These are phyloP conservation scores for Pachymerium ferrugineum DNA, from an alignment of 2,888 invertebrate species.

Conservation along the genomic window DNA sequence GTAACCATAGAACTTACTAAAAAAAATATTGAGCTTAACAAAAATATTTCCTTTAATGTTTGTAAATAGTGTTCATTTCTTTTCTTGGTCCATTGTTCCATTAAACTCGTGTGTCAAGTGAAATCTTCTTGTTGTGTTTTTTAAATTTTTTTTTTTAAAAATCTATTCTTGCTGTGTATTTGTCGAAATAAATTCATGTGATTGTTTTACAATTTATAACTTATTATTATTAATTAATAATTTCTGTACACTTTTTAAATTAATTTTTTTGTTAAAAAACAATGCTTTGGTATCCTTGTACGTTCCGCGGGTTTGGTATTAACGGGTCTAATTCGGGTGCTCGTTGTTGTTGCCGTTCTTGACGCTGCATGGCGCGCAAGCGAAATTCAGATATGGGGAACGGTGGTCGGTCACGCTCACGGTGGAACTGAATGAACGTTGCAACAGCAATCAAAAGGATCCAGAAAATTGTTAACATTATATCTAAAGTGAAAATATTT, in stretches of 20 bases:
- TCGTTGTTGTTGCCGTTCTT: background rate
- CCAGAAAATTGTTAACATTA: conserved; percentile 56
- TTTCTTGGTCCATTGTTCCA: background rate
- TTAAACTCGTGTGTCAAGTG: background rate
- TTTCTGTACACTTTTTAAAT: background rate
- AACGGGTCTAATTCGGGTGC: background rate
- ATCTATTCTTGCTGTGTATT: background rate
- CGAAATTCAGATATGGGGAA: conserved; percentile 56
- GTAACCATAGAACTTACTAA: conserved; percentile 9
- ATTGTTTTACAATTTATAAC: background rate
- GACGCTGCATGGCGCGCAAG: background rate
- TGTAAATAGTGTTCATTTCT: background rate
- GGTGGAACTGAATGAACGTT: conserved; percentile 54
- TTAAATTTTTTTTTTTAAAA: background rate
- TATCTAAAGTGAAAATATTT: conserved; percentile 54
- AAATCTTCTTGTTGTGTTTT: conserved; percentile 14
- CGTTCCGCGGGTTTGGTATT: background rate
- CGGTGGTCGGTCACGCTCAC: conserved; percentile 56
- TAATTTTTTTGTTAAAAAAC: background rate
- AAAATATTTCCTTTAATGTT: background rate
- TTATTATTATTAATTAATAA: background rate
- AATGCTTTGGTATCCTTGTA: background rate
- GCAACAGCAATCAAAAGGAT: conserved; percentile 53
- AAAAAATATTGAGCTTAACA: background rate
- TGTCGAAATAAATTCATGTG: background rate